Evolutionary conservation across 2,797 vertebrate genomes (phyloP).

Genomic region (Lepilemur septentrionalis): DNA sequence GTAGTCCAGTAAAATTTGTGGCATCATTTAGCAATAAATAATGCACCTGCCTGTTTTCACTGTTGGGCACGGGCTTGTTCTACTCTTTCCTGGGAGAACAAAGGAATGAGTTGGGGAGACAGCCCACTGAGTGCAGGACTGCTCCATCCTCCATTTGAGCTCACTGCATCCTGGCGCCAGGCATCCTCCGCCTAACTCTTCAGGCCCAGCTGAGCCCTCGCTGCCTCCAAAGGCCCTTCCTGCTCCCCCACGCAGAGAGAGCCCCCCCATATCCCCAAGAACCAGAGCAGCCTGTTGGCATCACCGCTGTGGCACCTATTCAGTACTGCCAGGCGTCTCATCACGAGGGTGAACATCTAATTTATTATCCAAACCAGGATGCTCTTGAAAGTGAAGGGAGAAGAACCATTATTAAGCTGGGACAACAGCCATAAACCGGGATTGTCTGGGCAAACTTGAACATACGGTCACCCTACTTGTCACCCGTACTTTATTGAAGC

Average conservation of each 20-base stretch:
- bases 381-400: not conserved
- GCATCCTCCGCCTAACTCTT: rapidly evolving
- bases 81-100: not conserved
- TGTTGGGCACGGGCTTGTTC: not conserved
- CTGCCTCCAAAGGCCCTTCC: not conserved
- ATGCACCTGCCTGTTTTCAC: not conserved
- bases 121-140: rapidly evolving
- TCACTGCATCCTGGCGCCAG: rapidly evolving
- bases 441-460: not conserved
- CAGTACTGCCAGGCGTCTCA: not conserved
- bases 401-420: not conserved
- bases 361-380: not conserved
- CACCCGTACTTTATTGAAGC: not conserved
- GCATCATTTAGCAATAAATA: not conserved
- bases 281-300: rapidly evolving
- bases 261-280: rapidly evolving
- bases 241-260: too few relatives aligned
- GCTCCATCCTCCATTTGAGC: not conserved
- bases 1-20: not conserved
- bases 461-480: not conserved
- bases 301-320: not conserved
- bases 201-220: not conserved
- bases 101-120: not conserved
- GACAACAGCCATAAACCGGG: not conserved
- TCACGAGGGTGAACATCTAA: not conserved